Conservation (phyloP, 1,140 invertebrate species). For the Drosophila littoralis region DNA sequence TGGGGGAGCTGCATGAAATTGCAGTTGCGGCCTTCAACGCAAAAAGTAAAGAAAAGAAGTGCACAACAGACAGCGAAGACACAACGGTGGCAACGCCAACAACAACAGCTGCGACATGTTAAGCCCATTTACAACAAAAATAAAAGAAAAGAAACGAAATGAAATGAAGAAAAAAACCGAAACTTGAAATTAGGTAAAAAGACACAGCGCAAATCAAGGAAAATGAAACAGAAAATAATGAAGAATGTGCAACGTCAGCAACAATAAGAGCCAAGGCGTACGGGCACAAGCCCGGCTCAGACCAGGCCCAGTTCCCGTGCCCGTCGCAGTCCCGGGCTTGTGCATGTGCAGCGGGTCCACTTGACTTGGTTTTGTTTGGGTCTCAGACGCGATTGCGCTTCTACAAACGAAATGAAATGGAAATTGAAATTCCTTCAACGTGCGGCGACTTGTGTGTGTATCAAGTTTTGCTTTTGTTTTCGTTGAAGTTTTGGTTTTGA, state of each 20-base stretch:
- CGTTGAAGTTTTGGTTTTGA: conserved; percentile 30
- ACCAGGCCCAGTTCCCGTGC: background rate
- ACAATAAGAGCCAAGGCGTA: conserved; percentile 44
- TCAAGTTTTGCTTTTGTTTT: conserved; percentile 29
- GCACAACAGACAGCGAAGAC: conserved; percentile 15
- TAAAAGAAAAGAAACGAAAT: conserved; percentile 12
- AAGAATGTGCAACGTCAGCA: conserved; percentile 75
- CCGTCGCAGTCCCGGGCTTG: background rate
- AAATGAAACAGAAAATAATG: conserved; percentile 56
- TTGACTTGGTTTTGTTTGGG: conserved; percentile 66
- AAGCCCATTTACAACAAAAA: conserved; percentile 56
- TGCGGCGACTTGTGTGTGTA: conserved; percentile 47
- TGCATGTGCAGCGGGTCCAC: conserved; percentile 25
- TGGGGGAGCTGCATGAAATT: conserved; percentile 43
- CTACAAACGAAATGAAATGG: conserved; percentile 31
- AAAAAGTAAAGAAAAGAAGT: conserved; percentile 36
- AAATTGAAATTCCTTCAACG: conserved; percentile 79
- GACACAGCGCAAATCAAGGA: conserved; percentile 33
- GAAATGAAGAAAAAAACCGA: conserved; percentile 45
- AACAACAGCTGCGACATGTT: conserved; percentile 41
- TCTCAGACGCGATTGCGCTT: conserved; percentile 1
- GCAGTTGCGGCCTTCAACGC: conserved; percentile 56
- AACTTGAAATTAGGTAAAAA: conserved; percentile 75
- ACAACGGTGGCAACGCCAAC: conserved; percentile 14
- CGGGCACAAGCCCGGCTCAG: conserved; percentile 12